phyloP scores from a whole-genome alignment of 2,797 vertebrate genomes.

The Pangasius mekongensis region DNA sequence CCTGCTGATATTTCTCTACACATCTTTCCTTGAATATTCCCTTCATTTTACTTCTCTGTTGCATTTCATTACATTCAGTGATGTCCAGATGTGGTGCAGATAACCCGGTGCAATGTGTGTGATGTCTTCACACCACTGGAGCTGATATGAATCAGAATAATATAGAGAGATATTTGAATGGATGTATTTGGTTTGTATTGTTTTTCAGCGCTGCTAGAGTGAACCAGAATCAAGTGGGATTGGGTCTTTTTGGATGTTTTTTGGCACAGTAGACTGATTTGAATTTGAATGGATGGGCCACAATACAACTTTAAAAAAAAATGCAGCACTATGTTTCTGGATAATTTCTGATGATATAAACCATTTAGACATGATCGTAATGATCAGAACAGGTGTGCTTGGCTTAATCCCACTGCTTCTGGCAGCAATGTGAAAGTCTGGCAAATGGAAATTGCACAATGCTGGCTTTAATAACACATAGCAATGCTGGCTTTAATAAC shows the following conservation, averaged over 20 bases:
- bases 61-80: slow-evolving; percentile 23
- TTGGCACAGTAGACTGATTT: slow-evolving; percentile 33
- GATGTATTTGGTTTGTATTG: slow-evolving; percentile 24
- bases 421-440: slow-evolving; percentile 21
- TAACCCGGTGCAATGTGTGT: background rate
- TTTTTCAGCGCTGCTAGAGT: slow-evolving; percentile 15
- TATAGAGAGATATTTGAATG: background rate
- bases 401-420: slow-evolving; percentile 4
- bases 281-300: slow-evolving; percentile 14
- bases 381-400: slow-evolving; percentile 26
- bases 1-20: slow-evolving; percentile 7
- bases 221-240: slow-evolving; percentile 30
- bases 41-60: slow-evolving; percentile 2
- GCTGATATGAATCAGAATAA: slow-evolving; percentile 1
- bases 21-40: slow-evolving; percentile 2
- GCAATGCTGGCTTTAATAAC: slow-evolving; percentile 24
- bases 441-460: slow-evolving; percentile 6
- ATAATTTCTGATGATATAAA: slow-evolving; percentile 9
- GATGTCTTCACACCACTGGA: background rate
- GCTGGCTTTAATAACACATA: slow-evolving; percentile 14
- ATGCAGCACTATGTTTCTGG: background rate
- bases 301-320: background rate
- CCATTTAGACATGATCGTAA: background rate
- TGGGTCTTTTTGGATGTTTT: slow-evolving; percentile 10
- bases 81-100: background rate